A percentile compares a stretch with the other conserved stretches of the same genome.
Conservation (phyloP, 2,797 vertebrate species). For the Echeneis naucrates region DNA sequence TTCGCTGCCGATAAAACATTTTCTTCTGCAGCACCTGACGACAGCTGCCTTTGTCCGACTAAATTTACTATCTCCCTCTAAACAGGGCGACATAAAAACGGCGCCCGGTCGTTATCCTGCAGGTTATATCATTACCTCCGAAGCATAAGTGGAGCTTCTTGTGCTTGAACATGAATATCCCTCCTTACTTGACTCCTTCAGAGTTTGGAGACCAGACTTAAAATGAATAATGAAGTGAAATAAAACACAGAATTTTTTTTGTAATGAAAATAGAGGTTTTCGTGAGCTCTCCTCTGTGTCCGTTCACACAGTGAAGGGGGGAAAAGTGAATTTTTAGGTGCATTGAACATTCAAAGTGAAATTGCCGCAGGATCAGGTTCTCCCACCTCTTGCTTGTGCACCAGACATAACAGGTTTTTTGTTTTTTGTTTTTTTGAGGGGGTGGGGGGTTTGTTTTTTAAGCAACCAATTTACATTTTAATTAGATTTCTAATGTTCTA, state of each 20-base stretch:
- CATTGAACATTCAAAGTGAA: conserved; percentile 27
- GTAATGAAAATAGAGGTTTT: conserved; percentile 31
- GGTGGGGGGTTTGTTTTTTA: conserved; percentile 47
- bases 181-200: conserved; percentile 26
- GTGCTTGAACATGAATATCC: conserved; percentile 40
- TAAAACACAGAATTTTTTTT: conserved; percentile 44
- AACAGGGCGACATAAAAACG: conserved; percentile 39
- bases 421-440: conserved; percentile 40
- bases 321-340: conserved; percentile 32
- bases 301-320: conserved; percentile 9
- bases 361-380: conserved; percentile 21
- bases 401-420: conserved; percentile 17
- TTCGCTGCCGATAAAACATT: conserved; percentile 36
- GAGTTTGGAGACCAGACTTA: conserved; percentile 24
- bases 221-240: conserved; percentile 56
- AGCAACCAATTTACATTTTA: conserved; percentile 69
- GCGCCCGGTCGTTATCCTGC: conserved; percentile 4
- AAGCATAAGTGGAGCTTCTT: conserved; percentile 20
- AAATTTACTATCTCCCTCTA: conserved; percentile 31
- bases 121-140: conserved; percentile 26
- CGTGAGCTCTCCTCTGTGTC: not conserved
- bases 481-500: conserved; percentile 52
- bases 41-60: conserved; percentile 31
- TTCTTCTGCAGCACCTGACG: conserved; percentile 13
- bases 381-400: conserved; percentile 20